phyloP scores from a whole-genome alignment of 1,140 invertebrate genomes.

The Ladona fulva region DNA sequence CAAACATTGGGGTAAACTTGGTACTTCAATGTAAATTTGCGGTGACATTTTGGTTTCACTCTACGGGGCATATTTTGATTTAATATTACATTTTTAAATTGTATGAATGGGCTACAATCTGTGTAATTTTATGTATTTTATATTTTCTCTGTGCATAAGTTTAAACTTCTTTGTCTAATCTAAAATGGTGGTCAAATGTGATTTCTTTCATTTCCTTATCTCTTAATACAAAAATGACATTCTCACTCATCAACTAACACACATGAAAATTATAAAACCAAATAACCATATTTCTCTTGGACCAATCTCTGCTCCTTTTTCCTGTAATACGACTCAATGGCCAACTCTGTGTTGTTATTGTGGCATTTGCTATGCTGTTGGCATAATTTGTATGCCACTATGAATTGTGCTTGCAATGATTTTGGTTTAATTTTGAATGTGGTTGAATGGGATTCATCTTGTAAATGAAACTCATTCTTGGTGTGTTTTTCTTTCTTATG shows the following conservation, averaged over 20 bases:
- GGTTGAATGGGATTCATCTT: no score
- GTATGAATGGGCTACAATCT: not conserved
- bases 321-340: not conserved
- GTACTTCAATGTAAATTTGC: not conserved
- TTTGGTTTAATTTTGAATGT: not conserved
- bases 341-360: constrained; percentile 5
- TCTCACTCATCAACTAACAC: not conserved
- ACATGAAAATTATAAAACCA: not conserved
- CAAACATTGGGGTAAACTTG: not conserved
- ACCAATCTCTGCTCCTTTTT: not conserved
- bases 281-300: not conserved
- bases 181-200: not conserved
- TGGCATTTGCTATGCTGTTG: not conserved
- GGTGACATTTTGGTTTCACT: not conserved
- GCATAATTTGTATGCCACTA: not conserved
- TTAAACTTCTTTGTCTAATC: not conserved
- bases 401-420: not conserved
- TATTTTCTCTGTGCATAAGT: not conserved
- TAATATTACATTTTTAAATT: not conserved
- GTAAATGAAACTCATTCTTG: not conserved
- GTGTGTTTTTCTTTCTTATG: not conserved
- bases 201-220: not conserved
- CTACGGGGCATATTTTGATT: not conserved
- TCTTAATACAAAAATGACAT: not conserved
- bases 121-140: not conserved